Evolutionary conservation across 2,113 vertebrate species (phyloP).

Genomic region (Nansenia antarctica): DNA sequence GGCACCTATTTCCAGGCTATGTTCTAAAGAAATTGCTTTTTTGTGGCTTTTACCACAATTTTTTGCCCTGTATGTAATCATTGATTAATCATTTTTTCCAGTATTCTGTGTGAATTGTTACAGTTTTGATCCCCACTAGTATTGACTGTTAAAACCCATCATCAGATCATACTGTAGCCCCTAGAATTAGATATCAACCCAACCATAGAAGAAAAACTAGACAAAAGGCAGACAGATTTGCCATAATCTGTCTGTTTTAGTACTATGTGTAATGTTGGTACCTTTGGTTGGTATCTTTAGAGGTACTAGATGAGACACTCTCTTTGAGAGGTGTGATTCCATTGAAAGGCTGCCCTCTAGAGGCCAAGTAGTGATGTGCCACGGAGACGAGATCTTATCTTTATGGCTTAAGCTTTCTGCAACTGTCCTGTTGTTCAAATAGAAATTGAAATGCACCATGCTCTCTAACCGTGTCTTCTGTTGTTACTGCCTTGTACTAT

Average conservation of each 20-base stretch:
- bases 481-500: neutral
- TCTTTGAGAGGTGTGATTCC: neutral
- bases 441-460: neutral
- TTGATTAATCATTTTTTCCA: neutral
- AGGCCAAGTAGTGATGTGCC: constrained; percentile 1
- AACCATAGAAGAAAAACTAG: neutral
- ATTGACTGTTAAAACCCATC: neutral
- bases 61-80: neutral
- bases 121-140: neutral
- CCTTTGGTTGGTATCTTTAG: neutral
- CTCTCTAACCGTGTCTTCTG: too few relatives aligned
- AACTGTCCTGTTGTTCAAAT: neutral
- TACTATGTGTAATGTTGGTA: neutral
- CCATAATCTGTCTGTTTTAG: neutral
- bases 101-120: neutral
- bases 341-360: constrained; percentile 14
- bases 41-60: too few relatives aligned
- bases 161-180: neutral
- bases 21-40: too few relatives aligned
- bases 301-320: neutral
- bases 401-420: neutral
- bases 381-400: neutral
- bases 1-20: too few relatives aligned
- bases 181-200: neutral
- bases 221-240: neutral